These are phyloP conservation scores for Melieria omissa DNA, from an alignment of 2,888 invertebrate species.

Conservation along the genomic window DNA sequence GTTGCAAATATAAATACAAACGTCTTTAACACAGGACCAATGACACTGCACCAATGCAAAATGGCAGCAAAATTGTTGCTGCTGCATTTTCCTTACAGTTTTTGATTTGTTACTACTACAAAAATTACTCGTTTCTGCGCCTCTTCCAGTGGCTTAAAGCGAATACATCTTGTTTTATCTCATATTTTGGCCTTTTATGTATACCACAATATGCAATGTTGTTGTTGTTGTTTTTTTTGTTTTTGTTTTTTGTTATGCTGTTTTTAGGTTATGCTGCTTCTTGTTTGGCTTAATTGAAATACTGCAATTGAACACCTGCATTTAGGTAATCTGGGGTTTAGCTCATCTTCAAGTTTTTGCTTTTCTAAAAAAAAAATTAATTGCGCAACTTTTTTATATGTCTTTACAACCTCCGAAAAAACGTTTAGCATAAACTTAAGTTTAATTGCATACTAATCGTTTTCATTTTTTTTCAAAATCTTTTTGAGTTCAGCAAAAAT, in stretches of 20 bases:
- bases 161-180: background rate
- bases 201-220: conserved; percentile 6
- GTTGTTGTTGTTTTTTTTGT: background rate
- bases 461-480: conserved; percentile 4
- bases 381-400: conserved; percentile 23
- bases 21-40: no score
- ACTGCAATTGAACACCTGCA: conserved; percentile 42
- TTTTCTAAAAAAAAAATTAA: conserved; percentile 10
- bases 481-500: conserved; percentile 10
- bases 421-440: background rate
- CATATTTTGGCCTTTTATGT: background rate
- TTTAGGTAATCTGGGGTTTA: no score
- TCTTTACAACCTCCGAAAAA: conserved; percentile 28
- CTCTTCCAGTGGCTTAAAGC: no score
- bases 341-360: no score
- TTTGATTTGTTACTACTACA: background rate
- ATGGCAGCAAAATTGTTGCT: no score
- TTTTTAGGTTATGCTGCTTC: no score
- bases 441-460: background rate
- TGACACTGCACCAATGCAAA: no score
- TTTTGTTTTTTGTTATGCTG: conserved; percentile 6
- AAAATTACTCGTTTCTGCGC: conserved; percentile 1
- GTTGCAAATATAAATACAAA: no score
- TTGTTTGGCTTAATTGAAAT: conserved; percentile 57
- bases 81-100: background rate